phyloP scores from a whole-genome alignment of 2,888 invertebrate genomes.

The Blomia tropicalis region DNA sequence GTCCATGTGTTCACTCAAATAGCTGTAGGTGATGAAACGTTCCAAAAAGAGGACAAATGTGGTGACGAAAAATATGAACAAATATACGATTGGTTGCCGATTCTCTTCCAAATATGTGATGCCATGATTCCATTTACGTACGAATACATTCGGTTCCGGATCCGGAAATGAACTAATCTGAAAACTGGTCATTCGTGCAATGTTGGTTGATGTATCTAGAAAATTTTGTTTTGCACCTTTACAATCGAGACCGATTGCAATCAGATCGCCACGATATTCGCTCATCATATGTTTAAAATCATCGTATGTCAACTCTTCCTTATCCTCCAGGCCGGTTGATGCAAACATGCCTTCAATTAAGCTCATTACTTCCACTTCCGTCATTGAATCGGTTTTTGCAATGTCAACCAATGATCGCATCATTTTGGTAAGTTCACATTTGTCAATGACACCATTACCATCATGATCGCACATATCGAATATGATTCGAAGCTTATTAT shows the following conservation, averaged over 20 bases:
- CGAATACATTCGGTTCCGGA: constrained; percentile 48
- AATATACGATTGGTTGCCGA: constrained; percentile 82
- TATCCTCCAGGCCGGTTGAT: constrained; percentile 74
- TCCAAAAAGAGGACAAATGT: constrained; percentile 85
- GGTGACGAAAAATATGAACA: constrained; percentile 84
- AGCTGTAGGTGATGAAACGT: constrained; percentile 84
- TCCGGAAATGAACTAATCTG: constrained; percentile 62
- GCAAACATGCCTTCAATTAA: constrained; percentile 86
- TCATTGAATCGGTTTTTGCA: constrained; percentile 67
- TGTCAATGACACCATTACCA: constrained; percentile 80
- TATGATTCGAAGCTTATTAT: constrained; percentile 78
- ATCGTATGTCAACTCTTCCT: constrained; percentile 70
- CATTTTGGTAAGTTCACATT: constrained; percentile 82
- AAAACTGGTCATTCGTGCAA: constrained; percentile 83
- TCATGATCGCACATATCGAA: constrained; percentile 96
- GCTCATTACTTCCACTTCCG: constrained; percentile 67
- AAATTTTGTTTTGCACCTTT: constrained; percentile 91
- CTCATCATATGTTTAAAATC: constrained; percentile 93
- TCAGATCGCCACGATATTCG: constrained; percentile 85
- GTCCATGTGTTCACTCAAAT: constrained; percentile 89
- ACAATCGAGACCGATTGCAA: constrained; percentile 79
- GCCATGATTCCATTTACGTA: constrained; percentile 57
- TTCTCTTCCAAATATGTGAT: constrained; percentile 88
- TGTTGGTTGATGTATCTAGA: constrained; percentile 79
- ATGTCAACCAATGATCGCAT: constrained; percentile 78